These are phyloP conservation scores for Falcunculus frontatus DNA, from an alignment of 2,113 vertebrate genomes.

Conservation along the genomic window DNA sequence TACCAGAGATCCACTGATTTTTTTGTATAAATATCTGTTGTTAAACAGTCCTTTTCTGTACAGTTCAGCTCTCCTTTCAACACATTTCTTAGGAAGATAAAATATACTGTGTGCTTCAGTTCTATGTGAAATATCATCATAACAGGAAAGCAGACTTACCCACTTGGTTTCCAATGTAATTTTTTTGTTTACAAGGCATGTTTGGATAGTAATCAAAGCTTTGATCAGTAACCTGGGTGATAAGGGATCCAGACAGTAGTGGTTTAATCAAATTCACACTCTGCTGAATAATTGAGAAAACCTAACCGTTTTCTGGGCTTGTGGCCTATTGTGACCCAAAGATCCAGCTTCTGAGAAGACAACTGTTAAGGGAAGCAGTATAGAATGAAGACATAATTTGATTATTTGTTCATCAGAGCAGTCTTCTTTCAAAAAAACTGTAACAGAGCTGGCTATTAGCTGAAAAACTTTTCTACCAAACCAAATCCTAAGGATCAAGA, in stretches of 20 bases:
- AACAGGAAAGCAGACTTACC: not conserved
- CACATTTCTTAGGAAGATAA: not conserved
- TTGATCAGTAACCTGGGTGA: not conserved
- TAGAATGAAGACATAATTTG: conserved; percentile 10
- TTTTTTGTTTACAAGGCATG: not conserved
- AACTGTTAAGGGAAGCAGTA: not conserved
- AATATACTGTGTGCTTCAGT: not conserved
- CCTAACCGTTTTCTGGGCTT: conserved; percentile 17
- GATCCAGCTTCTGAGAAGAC: conserved; percentile 7
- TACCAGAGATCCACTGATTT: not conserved
- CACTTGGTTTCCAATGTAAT: not conserved
- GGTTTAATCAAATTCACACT: conserved; percentile 43
- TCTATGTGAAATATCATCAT: not conserved
- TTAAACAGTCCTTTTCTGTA: not conserved
- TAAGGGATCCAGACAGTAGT: not conserved
- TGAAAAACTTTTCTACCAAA: not conserved
- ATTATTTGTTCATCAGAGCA: not conserved
- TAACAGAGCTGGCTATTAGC: not conserved
- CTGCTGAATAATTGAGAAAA: conserved; percentile 25
- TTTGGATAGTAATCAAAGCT: not conserved
- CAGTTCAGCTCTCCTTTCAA: not conserved
- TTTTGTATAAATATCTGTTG: not conserved
- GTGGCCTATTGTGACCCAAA: not conserved
- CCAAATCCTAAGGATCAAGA: not conserved
- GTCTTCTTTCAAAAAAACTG: not conserved